Evolutionary conservation across 92 coral and sea anemone genomes (phyloP), one percentile per base, ranked within the genome.

Genomic region (Porites lobata): DNA sequence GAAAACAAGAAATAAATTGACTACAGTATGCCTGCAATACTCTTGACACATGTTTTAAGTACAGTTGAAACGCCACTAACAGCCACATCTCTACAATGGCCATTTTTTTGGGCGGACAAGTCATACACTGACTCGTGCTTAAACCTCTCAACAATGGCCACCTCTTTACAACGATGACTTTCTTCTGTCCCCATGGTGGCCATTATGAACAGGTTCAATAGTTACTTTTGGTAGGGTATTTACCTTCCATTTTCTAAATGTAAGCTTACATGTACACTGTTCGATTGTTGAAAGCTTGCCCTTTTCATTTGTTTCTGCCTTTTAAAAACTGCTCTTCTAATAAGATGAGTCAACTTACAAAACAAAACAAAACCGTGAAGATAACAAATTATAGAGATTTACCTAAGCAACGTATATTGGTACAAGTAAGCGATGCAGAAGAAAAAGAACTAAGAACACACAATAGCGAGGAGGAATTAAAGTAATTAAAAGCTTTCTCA

Each of bases 231-330:
- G 7, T 1, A n/a, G 17, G 66, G 8, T n/a, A 14, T 19, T 24
- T 58, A 57, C 80, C 80, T 76, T 56, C 14, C 32, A 76, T 26
- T 76, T 76, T 24, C 9, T n/a, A 19, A 10, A 56, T 56, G 61
- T 56, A 56, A 6, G 59, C 14, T 15, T n/a, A 19, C 61, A 56
- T 56, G 61, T 56, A 56, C 21, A 76, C 14, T 17, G 68, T 58
- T 76, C 18, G 80, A 50, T 3, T 14, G 80, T 7, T 58, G 67
- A 58, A 58, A 58, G 67, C 67, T 76, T 26, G 20, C 6, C 15
- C 15, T 66, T 76, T 15, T 76, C 67, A 65, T 62, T 18, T 14
- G 83, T 6, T 10, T 13, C 71, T 78, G 29, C 59, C 19, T 47
- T 64, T 50, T n/a, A 52, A 65, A 65, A 50, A 63, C 15, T 11